Base-by-base conservation (phyloP, 2,113 vertebrate species). In the Tretioscincus oriximinensis region DNA sequence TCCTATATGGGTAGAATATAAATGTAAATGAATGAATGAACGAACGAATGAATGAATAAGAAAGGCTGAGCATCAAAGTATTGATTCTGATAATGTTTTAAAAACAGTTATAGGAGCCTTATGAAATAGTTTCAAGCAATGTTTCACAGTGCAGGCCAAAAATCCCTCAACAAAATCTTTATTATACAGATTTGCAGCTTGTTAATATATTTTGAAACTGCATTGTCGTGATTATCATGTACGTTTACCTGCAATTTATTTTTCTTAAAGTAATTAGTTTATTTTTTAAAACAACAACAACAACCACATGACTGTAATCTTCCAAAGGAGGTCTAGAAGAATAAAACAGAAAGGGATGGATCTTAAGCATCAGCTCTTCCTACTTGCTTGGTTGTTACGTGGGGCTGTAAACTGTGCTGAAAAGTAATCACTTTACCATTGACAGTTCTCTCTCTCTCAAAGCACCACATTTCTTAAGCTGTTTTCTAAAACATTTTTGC, bases 371-470 rank as follows among this genome's bases (percentile, higher is more conserved):
- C 67, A 85, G 76, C 76, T 90, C 88, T 91, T 90, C 89, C 91
- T 78, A 88, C 85, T 90, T 87, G 76, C 88, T 92, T 91, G 84
- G 88, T 88, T 82, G 85, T 90, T 87, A 91, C 90, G 92, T 91
- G 89, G 90, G 78, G 81, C 86, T 85, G 85, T 88, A 89, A 86
- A 88, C 88, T 88, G 84, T 81, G 85, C 84, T 89, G 89, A 90
- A 91, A 91, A 89, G 91, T 93, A 92, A 90, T 89, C 86, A 89
- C 85, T 92, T 89, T 88, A 91, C 89, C 90, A 88, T 90, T 88
- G 88, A 88, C 90, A 91, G 77, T 1, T 41, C 18, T 64, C 22
- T 31, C 29, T 67, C 29, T 12, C 28, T 20, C 12, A n/a, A 28
- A 20, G 31, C 91, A 93, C 91, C 88, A 92, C 89, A 83, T 74